These are phyloP conservation scores for Thripadectes ignobilis DNA, from an alignment of 2,797 vertebrate species.

Conservation along the genomic window DNA sequence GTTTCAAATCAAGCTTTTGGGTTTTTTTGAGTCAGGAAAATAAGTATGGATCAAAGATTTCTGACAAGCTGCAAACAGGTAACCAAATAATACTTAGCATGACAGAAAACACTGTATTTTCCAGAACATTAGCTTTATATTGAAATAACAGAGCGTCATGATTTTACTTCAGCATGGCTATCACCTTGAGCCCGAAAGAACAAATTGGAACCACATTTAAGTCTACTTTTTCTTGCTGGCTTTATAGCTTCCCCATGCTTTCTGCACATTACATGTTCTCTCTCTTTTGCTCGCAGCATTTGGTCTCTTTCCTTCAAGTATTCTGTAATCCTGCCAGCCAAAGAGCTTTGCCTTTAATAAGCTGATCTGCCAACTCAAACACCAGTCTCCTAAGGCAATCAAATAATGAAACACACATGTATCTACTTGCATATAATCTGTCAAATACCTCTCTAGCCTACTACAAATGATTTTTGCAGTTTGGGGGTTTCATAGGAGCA, in stretches of 20 bases:
- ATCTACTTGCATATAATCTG: conserved; percentile 77
- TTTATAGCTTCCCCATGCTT: conserved; percentile 59
- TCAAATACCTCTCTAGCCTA: conserved; percentile 48
- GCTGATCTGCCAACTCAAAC: conserved; percentile 86
- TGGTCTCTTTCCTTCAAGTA: conserved; percentile 27
- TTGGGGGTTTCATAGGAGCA: background rate
- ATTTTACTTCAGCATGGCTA: conserved; percentile 46
- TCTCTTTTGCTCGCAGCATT: conserved; percentile 34
- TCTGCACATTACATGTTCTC: conserved; percentile 24
- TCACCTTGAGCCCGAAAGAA: conserved; percentile 63
- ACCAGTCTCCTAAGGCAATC: conserved; percentile 81
- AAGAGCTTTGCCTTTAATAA: conserved; percentile 83
- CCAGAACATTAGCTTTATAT: background rate
- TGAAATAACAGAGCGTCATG: conserved; percentile 33
- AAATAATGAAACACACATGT: conserved; percentile 86
- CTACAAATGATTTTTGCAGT: conserved; percentile 61
- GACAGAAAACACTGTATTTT: background rate
- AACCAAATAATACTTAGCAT: background rate
- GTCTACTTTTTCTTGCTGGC: conserved; percentile 48
- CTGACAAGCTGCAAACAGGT: background rate
- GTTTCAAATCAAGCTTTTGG: background rate
- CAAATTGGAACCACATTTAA: conserved; percentile 71
- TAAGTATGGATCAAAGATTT: background rate
- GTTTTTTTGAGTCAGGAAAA: background rate
- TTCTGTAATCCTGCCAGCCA: conserved; percentile 81